Evolutionary conservation across 2,797 vertebrate genomes (phyloP).

Genomic region (Sciurus carolinensis): DNA sequence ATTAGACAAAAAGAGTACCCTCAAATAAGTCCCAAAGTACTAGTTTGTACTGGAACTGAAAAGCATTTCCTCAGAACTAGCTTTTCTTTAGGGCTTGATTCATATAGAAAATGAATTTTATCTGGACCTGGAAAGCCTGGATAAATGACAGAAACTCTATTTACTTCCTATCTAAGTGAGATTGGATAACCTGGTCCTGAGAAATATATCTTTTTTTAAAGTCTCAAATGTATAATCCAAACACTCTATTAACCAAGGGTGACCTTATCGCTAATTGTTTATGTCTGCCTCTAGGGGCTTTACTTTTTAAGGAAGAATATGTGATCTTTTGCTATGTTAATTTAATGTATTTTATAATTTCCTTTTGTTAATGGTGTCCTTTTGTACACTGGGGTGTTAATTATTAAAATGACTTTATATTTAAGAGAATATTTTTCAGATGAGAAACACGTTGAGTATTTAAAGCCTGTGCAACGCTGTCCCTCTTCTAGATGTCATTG

Average conservation of each 20-base stretch:
- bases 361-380: slow-evolving; percentile 50
- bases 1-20: background rate
- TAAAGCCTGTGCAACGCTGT: background rate
- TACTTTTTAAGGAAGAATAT: slow-evolving; percentile 58
- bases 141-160: slow-evolving; percentile 47
- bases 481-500: background rate
- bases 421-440: slow-evolving; percentile 43
- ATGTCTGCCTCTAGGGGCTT: background rate
- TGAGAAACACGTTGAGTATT: slow-evolving; percentile 29
- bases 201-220: slow-evolving; percentile 29
- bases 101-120: background rate
- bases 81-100: slow-evolving; percentile 32
- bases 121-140: background rate
- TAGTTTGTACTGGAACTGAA: background rate
- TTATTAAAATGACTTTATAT: slow-evolving; percentile 55
- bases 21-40: background rate
- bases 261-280: slow-evolving; percentile 71
- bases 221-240: slow-evolving; percentile 44
- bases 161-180: slow-evolving; percentile 29
- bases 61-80: slow-evolving; percentile 38
- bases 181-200: slow-evolving; percentile 34
- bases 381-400: slow-evolving; percentile 47
- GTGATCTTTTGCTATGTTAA: slow-evolving; percentile 60
- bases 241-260: slow-evolving; percentile 53
- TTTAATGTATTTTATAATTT: slow-evolving; percentile 61